phyloP scores from a whole-genome alignment of 2,888 invertebrate genomes.

The Tenthredo notha region DNA sequence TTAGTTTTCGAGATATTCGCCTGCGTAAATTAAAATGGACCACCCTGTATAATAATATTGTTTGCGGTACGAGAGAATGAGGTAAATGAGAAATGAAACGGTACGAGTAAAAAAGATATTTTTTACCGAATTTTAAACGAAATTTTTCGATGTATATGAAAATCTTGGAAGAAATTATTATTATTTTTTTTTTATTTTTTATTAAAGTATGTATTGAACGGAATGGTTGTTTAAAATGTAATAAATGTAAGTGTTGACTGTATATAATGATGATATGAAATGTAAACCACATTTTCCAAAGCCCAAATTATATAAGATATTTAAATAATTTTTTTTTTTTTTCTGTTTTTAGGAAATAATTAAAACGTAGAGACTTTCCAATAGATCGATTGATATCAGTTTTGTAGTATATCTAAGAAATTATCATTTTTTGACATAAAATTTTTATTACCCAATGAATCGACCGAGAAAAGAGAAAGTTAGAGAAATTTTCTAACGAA shows the following conservation, averaged over 20 bases:
- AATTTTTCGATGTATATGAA: background rate
- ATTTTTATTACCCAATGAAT: background rate
- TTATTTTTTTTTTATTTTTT: background rate
- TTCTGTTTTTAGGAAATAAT: background rate
- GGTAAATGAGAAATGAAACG: background rate
- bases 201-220: background rate
- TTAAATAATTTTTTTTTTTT: background rate
- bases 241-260: conserved; percentile 24
- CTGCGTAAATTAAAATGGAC: too few species aligned
- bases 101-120: background rate
- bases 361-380: background rate
- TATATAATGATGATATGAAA: conserved; percentile 5
- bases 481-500: background rate
- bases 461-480: background rate
- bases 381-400: background rate
- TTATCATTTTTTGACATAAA: background rate
- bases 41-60: background rate
- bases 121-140: background rate
- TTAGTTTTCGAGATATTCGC: too few species aligned
- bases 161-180: background rate
- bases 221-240: conserved; percentile 11
- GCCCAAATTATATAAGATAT: background rate
- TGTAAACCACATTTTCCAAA: conserved; percentile 18
- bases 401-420: background rate
- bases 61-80: background rate